These are phyloP conservation scores for Acanthopleura granulata DNA, from an alignment of 2,888 invertebrate species.

Conservation along the genomic window DNA sequence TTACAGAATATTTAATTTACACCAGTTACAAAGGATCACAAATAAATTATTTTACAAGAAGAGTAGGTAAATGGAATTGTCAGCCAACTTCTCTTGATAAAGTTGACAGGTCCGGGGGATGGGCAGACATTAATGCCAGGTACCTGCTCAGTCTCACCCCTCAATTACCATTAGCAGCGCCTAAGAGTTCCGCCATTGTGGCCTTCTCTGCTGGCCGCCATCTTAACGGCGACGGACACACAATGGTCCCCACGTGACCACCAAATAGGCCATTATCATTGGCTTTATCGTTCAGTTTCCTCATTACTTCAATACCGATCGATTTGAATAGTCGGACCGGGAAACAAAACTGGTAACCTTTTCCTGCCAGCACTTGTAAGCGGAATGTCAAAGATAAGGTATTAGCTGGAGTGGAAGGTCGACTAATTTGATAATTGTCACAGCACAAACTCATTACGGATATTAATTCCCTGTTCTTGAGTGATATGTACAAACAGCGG, in stretches of 20 bases:
- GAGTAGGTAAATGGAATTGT: constrained; percentile 8
- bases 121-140: neutral
- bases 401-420: too few relatives aligned
- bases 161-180: too few relatives aligned
- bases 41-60: constrained; percentile 10
- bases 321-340: too few relatives aligned
- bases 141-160: neutral
- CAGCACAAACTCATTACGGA: too few relatives aligned
- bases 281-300: neutral
- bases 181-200: neutral
- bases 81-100: constrained; percentile 15
- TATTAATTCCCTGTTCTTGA: too few relatives aligned
- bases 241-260: neutral
- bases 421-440: too few relatives aligned
- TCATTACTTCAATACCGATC: too few relatives aligned
- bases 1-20: constrained; percentile 13
- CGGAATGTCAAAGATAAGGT: too few relatives aligned
- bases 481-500: too few relatives aligned
- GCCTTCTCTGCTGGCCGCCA: neutral
- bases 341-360: too few relatives aligned
- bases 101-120: neutral
- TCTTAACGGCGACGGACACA: too few relatives aligned
- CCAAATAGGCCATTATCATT: constrained; percentile 5
- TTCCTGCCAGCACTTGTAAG: too few relatives aligned
- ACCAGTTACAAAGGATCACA: constrained; percentile 16